Percentiles rank a stretch among this genome's conserved stretches.
These are phyloP conservation scores for Venusia cambrica DNA, from an alignment of 2,888 invertebrate genomes.

Conservation along the genomic window DNA sequence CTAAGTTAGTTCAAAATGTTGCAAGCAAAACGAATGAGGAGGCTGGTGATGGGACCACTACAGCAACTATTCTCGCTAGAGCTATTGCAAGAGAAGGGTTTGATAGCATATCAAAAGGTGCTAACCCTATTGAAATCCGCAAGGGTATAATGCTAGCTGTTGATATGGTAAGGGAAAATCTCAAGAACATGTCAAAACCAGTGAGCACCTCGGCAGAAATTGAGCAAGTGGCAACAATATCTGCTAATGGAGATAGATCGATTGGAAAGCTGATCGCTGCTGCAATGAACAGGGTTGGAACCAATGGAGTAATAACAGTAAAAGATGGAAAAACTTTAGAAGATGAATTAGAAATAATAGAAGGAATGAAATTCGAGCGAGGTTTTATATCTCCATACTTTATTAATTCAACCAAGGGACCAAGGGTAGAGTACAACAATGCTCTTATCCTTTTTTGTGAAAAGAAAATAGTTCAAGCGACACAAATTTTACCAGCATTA, in stretches of 20 bases:
- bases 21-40: slow-evolving; percentile 99
- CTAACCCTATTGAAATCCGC: slow-evolving; percentile 97
- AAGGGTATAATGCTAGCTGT: slow-evolving; percentile 96
- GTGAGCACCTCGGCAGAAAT: slow-evolving; percentile 98
- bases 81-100: slow-evolving; percentile 99
- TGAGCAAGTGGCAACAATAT: slow-evolving; percentile 99
- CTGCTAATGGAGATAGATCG: slow-evolving; percentile 96
- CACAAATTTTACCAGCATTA: slow-evolving; percentile 96
- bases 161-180: slow-evolving; percentile 90
- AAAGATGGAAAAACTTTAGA: slow-evolving; percentile 98
- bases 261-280: slow-evolving; percentile 96
- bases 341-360: slow-evolving; percentile 96
- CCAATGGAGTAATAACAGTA: slow-evolving; percentile 98
- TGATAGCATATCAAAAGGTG: slow-evolving; percentile 97
- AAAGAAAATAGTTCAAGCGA: slow-evolving; percentile 97
- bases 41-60: slow-evolving; percentile 99
- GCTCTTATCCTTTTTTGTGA: slow-evolving; percentile 95
- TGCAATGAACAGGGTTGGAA: slow-evolving; percentile 98
- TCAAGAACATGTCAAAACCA: slow-evolving; percentile 92
- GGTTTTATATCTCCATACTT: slow-evolving; percentile 99
- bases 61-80: slow-evolving; percentile 97
- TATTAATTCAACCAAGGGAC: slow-evolving; percentile 98
- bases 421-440: slow-evolving; percentile 98
- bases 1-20: slow-evolving; percentile 98
- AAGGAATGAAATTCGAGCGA: slow-evolving; percentile 99